phyloP scores from a whole-genome alignment of 2,888 invertebrate genomes.

The Meandrusa payeni region DNA sequence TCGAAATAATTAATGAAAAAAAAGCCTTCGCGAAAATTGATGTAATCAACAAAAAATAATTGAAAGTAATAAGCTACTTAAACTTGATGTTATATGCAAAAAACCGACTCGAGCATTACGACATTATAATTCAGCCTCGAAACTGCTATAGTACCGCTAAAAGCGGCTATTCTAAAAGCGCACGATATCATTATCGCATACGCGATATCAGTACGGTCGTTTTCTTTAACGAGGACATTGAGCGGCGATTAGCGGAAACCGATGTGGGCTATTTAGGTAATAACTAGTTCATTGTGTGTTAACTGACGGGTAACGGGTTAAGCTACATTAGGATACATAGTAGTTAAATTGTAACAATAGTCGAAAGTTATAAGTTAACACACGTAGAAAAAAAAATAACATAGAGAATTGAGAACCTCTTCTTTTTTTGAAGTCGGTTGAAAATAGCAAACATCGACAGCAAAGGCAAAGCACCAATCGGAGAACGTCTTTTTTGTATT shows the following conservation, averaged over 20 bases:
- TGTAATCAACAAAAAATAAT: slow-evolving; percentile 8
- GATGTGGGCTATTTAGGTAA: not conserved
- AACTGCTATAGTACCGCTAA: slow-evolving; percentile 9
- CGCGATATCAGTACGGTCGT: not conserved
- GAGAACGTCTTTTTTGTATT: too few species aligned
- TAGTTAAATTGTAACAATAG: too few species aligned
- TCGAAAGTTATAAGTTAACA: too few species aligned
- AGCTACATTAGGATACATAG: too few species aligned
- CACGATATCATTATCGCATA: slow-evolving; percentile 13
- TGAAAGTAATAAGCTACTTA: slow-evolving; percentile 10
- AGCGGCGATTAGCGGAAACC: not conserved
- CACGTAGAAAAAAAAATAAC: too few species aligned
- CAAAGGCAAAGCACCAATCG: too few species aligned
- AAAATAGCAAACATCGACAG: too few species aligned
- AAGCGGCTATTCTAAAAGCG: slow-evolving; percentile 8
- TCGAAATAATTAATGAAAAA: slow-evolving; percentile 1
- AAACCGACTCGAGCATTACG: slow-evolving; percentile 12
- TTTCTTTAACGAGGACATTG: slow-evolving; percentile 1
- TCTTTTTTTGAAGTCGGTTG: too few species aligned
- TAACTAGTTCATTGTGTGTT: not conserved
- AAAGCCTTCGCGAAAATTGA: slow-evolving; percentile 2
- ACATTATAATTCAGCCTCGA: slow-evolving; percentile 17
- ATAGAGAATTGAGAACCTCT: too few species aligned
- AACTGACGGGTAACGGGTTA: not conserved
- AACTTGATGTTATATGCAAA: slow-evolving; percentile 11